These are phyloP conservation scores for Chanos chanos DNA, from an alignment of 2,797 vertebrate genomes.

Conservation along the genomic window DNA sequence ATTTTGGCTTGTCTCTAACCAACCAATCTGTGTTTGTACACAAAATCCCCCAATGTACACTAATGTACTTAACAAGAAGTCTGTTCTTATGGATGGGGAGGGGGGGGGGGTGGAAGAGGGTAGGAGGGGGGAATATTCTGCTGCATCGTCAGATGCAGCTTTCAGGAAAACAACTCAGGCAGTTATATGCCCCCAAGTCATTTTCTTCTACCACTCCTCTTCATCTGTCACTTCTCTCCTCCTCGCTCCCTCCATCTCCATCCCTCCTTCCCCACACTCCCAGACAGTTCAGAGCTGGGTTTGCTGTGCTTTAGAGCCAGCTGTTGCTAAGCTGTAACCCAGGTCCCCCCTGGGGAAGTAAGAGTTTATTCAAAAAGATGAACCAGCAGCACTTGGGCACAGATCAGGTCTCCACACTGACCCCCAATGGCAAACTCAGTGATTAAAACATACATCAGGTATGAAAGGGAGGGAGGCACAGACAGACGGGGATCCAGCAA, in stretches of 20 bases:
- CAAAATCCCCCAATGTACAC: too few species aligned
- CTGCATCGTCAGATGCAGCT: too few species aligned
- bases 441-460: slow-evolving; percentile 1
- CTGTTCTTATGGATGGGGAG: background rate
- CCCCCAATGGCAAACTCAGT: slow-evolving; percentile 12
- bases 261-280: background rate
- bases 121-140: too few species aligned
- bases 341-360: slow-evolving; percentile 12
- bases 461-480: too few species aligned
- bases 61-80: too few species aligned
- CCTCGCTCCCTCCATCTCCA: slow-evolving; percentile 8
- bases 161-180: too few species aligned
- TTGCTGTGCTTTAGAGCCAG: slow-evolving; percentile 22
- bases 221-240: slow-evolving; percentile 31
- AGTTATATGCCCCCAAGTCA: too few species aligned
- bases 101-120: background rate
- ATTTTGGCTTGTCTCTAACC: slow-evolving; percentile 26
- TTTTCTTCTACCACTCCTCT: background rate
- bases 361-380: background rate
- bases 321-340: slow-evolving; percentile 27
- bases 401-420: background rate
- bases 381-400: slow-evolving; percentile 8
- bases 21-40: too few species aligned
- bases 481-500: too few species aligned
- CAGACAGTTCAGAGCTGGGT: slow-evolving; percentile 4